Conservation (phyloP, 2,888 invertebrate species). For the Sipha maydis region DNA sequence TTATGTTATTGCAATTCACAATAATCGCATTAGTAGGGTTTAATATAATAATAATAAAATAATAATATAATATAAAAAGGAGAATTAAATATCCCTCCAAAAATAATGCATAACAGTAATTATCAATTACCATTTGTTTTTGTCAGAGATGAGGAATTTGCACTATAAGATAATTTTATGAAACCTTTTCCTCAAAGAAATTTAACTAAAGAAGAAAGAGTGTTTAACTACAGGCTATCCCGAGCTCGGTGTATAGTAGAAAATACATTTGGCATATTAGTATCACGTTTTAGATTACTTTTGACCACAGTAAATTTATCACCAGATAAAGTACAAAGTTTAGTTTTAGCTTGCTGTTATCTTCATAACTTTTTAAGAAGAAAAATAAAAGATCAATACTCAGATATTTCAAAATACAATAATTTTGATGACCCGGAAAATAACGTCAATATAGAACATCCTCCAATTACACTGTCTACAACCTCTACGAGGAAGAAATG, state of each 20-base stretch:
- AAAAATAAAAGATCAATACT: conserved; percentile 14
- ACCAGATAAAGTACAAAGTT: conserved; percentile 36
- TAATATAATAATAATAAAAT: no score
- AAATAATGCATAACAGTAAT: background rate
- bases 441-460: background rate
- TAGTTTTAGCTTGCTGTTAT: conserved; percentile 10
- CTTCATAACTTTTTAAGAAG: conserved; percentile 61
- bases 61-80: no score
- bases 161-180: no score
- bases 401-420: background rate
- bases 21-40: no score
- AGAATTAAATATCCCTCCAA: conserved; percentile 8
- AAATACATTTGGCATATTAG: conserved; percentile 63
- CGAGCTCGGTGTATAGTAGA: conserved; percentile 63
- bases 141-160: no score
- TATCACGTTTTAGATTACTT: conserved; percentile 63
- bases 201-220: conserved; percentile 47
- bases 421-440: no score
- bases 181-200: no score
- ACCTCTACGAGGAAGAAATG: conserved; percentile 16
- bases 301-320: conserved; percentile 57
- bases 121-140: conserved; percentile 19
- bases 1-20: no score
- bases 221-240: conserved; percentile 63
- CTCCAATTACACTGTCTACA: conserved; percentile 33